phyloP scores from a whole-genome alignment of 1,140 invertebrate genomes.

The Drosophila bocki region DNA sequence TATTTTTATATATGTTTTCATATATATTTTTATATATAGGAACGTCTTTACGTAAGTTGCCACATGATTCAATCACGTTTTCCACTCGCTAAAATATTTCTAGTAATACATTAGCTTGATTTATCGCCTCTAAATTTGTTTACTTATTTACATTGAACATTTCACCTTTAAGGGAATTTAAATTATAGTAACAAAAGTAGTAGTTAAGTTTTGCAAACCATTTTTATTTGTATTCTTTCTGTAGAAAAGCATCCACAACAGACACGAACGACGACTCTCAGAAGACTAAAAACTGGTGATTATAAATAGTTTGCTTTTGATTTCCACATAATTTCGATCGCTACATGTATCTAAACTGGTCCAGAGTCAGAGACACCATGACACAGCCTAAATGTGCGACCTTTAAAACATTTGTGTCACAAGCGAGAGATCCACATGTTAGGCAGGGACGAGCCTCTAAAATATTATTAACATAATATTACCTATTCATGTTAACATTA shows the following conservation, averaged over 20 bases:
- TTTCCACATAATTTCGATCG: background rate
- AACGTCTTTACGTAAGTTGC: too few species aligned
- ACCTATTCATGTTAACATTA: background rate
- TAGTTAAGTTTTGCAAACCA: slow-evolving; percentile 26
- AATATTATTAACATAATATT: background rate
- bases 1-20: too few species aligned
- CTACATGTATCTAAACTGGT: background rate
- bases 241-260: background rate
- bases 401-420: background rate
- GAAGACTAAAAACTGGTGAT: slow-evolving; percentile 9
- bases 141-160: too few species aligned
- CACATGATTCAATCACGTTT: too few species aligned
- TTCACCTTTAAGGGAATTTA: too few species aligned
- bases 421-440: too few species aligned
- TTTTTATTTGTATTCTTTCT: slow-evolving; percentile 6
- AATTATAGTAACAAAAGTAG: too few species aligned
- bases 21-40: too few species aligned
- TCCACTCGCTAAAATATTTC: too few species aligned
- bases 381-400: background rate
- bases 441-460: too few species aligned
- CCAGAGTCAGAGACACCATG: too few species aligned
- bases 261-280: background rate
- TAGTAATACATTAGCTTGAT: too few species aligned
- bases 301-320: background rate
- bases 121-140: background rate